Conservation (phyloP, 2,113 vertebrate genomes). For the Leptobrachium ailaonicum region DNA sequence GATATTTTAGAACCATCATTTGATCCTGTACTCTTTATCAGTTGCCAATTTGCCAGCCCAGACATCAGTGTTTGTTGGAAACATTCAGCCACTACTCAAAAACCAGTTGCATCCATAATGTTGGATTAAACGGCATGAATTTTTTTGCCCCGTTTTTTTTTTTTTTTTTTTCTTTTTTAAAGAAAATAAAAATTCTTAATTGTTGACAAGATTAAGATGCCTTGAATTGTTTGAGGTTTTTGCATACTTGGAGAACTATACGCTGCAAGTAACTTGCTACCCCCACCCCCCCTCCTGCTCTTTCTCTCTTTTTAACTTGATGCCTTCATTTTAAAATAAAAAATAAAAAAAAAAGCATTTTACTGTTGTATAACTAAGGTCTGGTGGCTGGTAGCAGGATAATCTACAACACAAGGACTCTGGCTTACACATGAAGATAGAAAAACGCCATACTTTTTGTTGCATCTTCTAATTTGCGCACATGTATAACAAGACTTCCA, state of each 20-base stretch:
- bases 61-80: conserved; percentile 83
- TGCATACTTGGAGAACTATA: conserved; percentile 80
- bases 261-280: conserved; percentile 72
- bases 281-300: conserved; percentile 51
- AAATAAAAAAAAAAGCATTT: conserved; percentile 66
- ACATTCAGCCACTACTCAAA: conserved; percentile 74
- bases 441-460: conserved; percentile 76
- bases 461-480: conserved; percentile 71
- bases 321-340: conserved; percentile 71
- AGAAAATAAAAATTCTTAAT: conserved; percentile 61
- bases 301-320: conserved; percentile 63
- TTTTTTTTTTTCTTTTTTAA: conserved; percentile 30
- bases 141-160: conserved; percentile 56
- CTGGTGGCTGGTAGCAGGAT: conserved; percentile 78
- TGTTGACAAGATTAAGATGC: conserved; percentile 75
- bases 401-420: conserved; percentile 70
- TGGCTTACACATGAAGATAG: conserved; percentile 69
- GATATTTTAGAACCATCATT: conserved; percentile 86
- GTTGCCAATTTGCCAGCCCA: conserved; percentile 89
- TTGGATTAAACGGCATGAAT: conserved; percentile 79
- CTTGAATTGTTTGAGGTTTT: conserved; percentile 76
- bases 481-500: conserved; percentile 71
- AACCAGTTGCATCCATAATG: conserved; percentile 75
- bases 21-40: conserved; percentile 70
- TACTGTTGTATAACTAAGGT: conserved; percentile 86